Evolutionary conservation across 2,888 invertebrate species (phyloP), one percentile per base, ranked within the genome.

Genomic region (Heliconius charithonia): DNA sequence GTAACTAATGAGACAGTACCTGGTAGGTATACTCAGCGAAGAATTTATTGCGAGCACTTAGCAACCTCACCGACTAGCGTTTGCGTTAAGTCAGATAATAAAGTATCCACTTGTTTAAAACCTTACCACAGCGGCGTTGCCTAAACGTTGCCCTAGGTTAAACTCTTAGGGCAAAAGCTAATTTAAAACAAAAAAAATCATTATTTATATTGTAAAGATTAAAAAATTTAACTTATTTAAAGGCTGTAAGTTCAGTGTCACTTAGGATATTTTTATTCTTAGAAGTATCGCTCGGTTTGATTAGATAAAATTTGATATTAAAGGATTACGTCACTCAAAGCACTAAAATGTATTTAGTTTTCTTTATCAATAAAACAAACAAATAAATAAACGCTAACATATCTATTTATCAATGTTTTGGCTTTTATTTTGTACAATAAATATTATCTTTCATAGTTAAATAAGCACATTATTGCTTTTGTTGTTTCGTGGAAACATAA

Each of bases 31-130:
- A 87, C 88, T 87, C 85, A 86, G 78, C 85, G 86, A 86, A 86
- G 86, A 91, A 93, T 93, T 93, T 93, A 93, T 92, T 87, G 88
- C 88, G 81, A 87, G 91, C 92, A 93, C 92, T 93, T 92, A 92
- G 89, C 87, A 86, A 87, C 87, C 88, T 87, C 86, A 86, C 87
- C 85, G 83, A 83, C 84, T 86, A 88, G 87, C 87, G 87, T 85
- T 88, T 87, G 86, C 87, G 86, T 89, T 85, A 85, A 87, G 86
- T 84, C 87, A 85, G 87, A 85, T 86, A 86, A 84, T 86, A 85
- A 87, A 90, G 86, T 86, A 86, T 86, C 86, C 83, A 83, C 87
- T 87, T 83, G 84, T 82, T 85, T 83, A 83, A 86, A 86, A 86
- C 86, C 84, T 85, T 85, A 85, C 86, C 85, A 83, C 84, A 86